Evolutionary conservation across 2,797 vertebrate genomes (phyloP), one percentile per base, ranked within the genome.

Genomic region (Paramormyrops hopkinsi): DNA sequence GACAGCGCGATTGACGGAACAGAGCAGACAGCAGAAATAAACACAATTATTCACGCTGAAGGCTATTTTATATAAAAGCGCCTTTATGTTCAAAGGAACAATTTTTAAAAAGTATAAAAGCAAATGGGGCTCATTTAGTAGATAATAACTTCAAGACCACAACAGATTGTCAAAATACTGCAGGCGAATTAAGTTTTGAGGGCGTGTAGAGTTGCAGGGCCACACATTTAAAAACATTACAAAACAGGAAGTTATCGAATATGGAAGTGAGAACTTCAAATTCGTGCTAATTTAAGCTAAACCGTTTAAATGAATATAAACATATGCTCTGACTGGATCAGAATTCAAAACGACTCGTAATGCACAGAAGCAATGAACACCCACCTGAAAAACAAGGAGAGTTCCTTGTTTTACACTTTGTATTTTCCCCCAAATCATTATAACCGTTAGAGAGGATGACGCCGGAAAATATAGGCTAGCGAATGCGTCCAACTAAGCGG

Each of bases 401-500:
- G 90, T 89, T 56, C 93, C 92, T 92, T 92, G 92, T 12, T 89
- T 54, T 79, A 92, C 91, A 2, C 93, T 2, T 1, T 88, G 92
- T 12, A 96, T 69, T 56, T 88, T 96, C 90, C 93, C 92, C 88
- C 94, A 89, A 92, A 96, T 94, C 96, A 96, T 96, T 2, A 50
- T 91, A 4, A 69, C 84, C 2, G 37, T 87, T 87, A 5, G 11
- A 22, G 25, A 37, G 22, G 12, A 19, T 7, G 1, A 62, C 8
- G 11, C 37, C 29, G 56, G 19, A 84, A 84, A 48, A 12, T 84
- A 19, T 12, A 50, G 19, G 8, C 76, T 22, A 17, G 14, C 33
- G 22, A 79, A 82, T 82, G 6, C 19, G 76, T 46, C 37, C 37
- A 46, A 82, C 76, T 82, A 46, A 82, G 44, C n/a, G 17, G 76